Base-by-base conservation (phyloP, 2,888 invertebrate genomes). In the Eilema caniola region DNA sequence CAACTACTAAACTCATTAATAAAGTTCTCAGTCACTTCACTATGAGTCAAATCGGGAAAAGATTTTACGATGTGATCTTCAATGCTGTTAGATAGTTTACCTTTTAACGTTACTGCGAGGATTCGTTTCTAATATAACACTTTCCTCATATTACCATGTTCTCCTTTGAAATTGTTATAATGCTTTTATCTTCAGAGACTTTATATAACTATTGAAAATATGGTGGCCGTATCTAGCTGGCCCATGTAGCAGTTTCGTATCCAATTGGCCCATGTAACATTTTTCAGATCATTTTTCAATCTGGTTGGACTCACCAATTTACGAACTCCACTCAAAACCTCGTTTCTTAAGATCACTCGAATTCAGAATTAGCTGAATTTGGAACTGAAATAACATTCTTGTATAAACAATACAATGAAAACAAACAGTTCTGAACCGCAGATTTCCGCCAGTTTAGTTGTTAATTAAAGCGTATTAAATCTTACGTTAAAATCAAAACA, bases 291-390 rank as follows among this genome's bases (percentile, higher is more conserved):
- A 47, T 47, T 14, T 5, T 1, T 47, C 20, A 7, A 20, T 47
- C 5, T 7, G 4, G 20, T 16, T 47, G 0, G 20, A 5, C 47
- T 1, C 20, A 47, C 20, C 8, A 5, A 20, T 47, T 47, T 47
- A 20, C 47, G 20, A 8, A 7, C 5, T 47, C 20, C 47, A 20
- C 16, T 20, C 47, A 20, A 20, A 4, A 20, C 20, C 20, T 47
- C 47, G 16, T 20, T 41, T 4, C 2, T 12, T 41, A 41, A 16
- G 14, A 37, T 37, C 37, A 37, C 1, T 1, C n/a, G n/a, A n/a
- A n/a, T n/a, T n/a, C n/a, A n/a, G n/a, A n/a, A 37, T 37, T 24
- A 37, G 37, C 62, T 62, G 23, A 37, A 62, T 62, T 62, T 24
- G 24, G 14, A 37, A 37, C 23, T 24, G 7, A 62, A 33, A 23